Percentiles rank a stretch among this genome's conserved stretches.
phyloP scores from a whole-genome alignment of 2,113 vertebrate species.

The Gnathonemus echidnorhynchus region DNA sequence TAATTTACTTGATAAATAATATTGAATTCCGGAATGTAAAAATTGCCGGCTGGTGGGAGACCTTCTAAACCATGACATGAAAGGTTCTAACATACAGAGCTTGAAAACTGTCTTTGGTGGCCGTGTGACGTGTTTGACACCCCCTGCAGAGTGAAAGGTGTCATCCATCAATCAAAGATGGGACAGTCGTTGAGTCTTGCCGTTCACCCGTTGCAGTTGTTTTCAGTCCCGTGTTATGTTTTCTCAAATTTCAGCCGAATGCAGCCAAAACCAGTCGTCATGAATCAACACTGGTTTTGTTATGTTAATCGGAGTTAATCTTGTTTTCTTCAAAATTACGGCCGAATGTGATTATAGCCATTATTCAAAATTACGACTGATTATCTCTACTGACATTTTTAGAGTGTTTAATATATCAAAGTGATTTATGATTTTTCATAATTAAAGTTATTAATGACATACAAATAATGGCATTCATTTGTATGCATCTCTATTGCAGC shows the following conservation, averaged over 20 bases:
- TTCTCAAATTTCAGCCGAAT: background rate
- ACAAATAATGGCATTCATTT: background rate
- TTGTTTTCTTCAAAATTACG: conserved; percentile 7
- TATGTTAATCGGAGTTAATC: conserved; percentile 1
- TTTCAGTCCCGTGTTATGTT: background rate
- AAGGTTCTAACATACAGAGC: background rate
- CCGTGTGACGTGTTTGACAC: conserved; percentile 16
- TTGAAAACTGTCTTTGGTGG: background rate
- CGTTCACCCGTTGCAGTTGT: background rate
- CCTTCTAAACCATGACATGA: background rate
- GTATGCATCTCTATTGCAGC: background rate
- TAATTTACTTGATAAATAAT: background rate
- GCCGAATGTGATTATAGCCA: conserved; percentile 15
- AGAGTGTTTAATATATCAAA: background rate
- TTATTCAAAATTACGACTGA: conserved; percentile 18
- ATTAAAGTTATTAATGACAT: conserved; percentile 14
- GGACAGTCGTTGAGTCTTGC: background rate
- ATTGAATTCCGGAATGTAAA: background rate
- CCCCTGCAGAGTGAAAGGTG: conserved; percentile 22
- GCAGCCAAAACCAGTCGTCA: background rate
- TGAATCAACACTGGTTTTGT: background rate
- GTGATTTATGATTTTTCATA: conserved; percentile 8
- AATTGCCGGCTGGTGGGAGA: background rate
- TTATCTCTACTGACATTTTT: conserved; percentile 12
- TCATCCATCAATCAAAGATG: conserved; percentile 23